A percentile compares a stretch with the other conserved stretches of the same genome.
These are phyloP conservation scores for Argya squamiceps DNA, from an alignment of 2,797 vertebrate species.

Conservation along the genomic window DNA sequence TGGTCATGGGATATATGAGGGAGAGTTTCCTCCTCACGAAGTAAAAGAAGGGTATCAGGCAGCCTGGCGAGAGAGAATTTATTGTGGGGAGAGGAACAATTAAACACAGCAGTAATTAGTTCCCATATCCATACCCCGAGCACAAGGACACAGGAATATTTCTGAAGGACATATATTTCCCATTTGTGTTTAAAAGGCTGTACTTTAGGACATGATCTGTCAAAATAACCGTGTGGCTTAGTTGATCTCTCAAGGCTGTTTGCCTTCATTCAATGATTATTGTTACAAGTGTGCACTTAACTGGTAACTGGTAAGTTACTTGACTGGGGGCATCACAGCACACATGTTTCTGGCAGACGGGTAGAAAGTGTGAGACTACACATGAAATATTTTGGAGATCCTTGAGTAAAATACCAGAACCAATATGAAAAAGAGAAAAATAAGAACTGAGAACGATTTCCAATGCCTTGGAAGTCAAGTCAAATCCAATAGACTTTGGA, in stretches of 20 bases:
- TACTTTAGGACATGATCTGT: not conserved
- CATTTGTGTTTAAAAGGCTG: not conserved
- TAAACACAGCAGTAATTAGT: not conserved
- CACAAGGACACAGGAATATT: not conserved
- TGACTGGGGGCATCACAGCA: not conserved
- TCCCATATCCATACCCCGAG: not conserved
- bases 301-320: not conserved
- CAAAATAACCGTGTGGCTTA: not conserved
- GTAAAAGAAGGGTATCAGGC: not conserved
- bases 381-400: not conserved
- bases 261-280: not conserved
- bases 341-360: not conserved
- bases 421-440: not conserved
- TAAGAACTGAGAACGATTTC: not conserved
- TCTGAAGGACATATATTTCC: not conserved
- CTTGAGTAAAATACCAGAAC: not conserved
- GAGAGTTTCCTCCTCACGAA: not conserved
- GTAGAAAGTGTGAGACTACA: not conserved
- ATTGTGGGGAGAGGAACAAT: not conserved
- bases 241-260: not conserved
- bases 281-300: not conserved
- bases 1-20: accelerated
- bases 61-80: not conserved
- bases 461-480: not conserved
- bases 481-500: not conserved